Evolutionary conservation across 2,888 invertebrate genomes (phyloP), one percentile per base, ranked within the genome.

Genomic region (Strigamia crassipes): DNA sequence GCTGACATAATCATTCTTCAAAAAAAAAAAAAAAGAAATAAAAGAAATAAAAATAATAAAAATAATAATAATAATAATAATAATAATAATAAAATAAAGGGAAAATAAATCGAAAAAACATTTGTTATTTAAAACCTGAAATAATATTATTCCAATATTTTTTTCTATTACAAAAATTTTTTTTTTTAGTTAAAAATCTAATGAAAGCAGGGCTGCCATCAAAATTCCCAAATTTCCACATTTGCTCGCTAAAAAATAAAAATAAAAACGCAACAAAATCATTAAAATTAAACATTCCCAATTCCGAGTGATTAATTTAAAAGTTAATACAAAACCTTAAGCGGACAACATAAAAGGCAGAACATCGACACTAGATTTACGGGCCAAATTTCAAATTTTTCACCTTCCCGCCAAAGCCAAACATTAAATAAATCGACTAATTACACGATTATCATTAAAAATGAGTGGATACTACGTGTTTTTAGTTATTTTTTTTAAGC

Each of bases 121-220:
- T 56, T 21, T n/a, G 27, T 27, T 1, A 27, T 27, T 27, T 27
- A 27, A 27, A 27, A 27, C 27, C 27, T 27, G 27, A 61, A 61
- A 61, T 18, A 21, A 1, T 61, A 15, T 51, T 51, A 10, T 51
- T 51, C 10, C 2, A n/a, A n/a, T n/a, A n/a, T n/a, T n/a, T n/a
- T n/a, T n/a, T n/a, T n/a, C n/a, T n/a, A n/a, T n/a, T n/a, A n/a
- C n/a, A n/a, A n/a, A n/a, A n/a, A n/a, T 8, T 23, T 18, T 61
- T 61, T 61, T 61, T 18, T 23, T 23, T 61, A 5, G 1, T n/a
- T 23, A 6, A 15, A 21, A 77, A 77, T 38, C 78, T 27, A 10
- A n/a, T 79, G 79, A 79, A 79, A 79, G 79, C 79, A 79, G 79
- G 79, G 79, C 79, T 79, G 79, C 79, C 79, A 79, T 79, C 42